Evolutionary conservation across 2,113 vertebrate genomes (phyloP).

Genomic region (Micromys minutus): DNA sequence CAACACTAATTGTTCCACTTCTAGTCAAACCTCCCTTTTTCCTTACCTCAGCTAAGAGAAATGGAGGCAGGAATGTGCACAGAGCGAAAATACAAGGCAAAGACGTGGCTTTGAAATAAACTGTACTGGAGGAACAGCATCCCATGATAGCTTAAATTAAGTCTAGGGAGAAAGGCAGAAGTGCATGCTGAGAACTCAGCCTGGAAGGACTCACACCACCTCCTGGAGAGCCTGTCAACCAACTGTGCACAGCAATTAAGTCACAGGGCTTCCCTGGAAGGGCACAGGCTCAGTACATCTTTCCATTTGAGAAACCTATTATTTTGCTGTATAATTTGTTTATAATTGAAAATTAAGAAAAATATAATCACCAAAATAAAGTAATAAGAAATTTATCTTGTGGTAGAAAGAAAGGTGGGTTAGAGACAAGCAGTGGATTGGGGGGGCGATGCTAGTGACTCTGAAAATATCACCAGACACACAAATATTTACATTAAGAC

Average conservation of each 20-base stretch:
- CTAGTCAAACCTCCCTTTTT: background rate
- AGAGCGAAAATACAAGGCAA: background rate
- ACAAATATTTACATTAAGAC: background rate
- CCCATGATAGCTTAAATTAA: background rate
- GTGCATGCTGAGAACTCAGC: background rate
- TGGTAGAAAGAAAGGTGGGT: background rate
- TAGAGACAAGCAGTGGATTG: background rate
- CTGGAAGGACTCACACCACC: background rate
- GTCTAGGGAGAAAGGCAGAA: background rate
- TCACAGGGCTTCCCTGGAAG: background rate
- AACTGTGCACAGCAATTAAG: background rate
- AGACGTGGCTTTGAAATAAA: background rate
- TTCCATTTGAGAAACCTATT: background rate
- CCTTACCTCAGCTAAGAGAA: background rate
- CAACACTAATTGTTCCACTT: accelerated
- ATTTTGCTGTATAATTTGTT: background rate
- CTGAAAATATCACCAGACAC: background rate
- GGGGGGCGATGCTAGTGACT: accelerated
- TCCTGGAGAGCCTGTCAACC: background rate
- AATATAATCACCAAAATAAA: background rate
- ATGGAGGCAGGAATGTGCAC: accelerated
- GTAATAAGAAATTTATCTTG: background rate
- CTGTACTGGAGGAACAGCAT: background rate
- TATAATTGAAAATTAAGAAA: background rate
- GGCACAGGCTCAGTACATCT: background rate